Percentiles rank a stretch among this genome's conserved stretches.
These are phyloP conservation scores for Drosophila antonietae DNA, from an alignment of 2,888 invertebrate genomes.

Conservation along the genomic window DNA sequence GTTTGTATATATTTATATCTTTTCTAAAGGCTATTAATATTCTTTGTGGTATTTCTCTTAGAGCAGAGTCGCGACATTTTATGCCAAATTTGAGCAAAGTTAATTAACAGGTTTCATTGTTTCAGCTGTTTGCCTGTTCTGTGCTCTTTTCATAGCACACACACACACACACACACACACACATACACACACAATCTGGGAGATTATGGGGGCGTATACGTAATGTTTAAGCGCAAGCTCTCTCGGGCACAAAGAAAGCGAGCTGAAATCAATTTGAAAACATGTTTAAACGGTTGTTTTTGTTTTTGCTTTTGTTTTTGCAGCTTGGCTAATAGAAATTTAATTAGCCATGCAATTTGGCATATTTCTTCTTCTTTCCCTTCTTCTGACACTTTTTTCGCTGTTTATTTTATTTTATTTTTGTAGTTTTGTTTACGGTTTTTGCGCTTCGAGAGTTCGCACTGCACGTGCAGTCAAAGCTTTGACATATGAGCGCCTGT, in stretches of 20 bases:
- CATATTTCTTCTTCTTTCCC: conserved; percentile 15
- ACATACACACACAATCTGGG: conserved; percentile 3
- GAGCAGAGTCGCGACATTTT: conserved; percentile 59
- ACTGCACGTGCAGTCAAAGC: conserved; percentile 65
- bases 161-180: conserved; percentile 9
- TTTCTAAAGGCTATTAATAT: background rate
- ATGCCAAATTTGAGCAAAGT: conserved; percentile 71
- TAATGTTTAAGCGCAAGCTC: conserved; percentile 48
- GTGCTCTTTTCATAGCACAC: conserved; percentile 33
- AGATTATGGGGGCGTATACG: conserved; percentile 70
- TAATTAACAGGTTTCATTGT: conserved; percentile 78
- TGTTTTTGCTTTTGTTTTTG: conserved; percentile 14
- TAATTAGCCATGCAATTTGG: conserved; percentile 60
- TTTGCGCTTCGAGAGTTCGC: conserved; percentile 27
- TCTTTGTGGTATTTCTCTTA: conserved; percentile 33
- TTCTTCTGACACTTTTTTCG: conserved; percentile 16
- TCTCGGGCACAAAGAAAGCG: conserved; percentile 59
- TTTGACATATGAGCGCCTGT: conserved; percentile 32
- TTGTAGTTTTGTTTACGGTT: conserved; percentile 40
- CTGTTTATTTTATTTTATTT: background rate
- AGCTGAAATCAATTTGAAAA: conserved; percentile 44
- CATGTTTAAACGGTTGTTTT: conserved; percentile 42
- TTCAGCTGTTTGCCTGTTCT: conserved; percentile 39
- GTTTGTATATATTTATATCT: conserved; percentile 1
- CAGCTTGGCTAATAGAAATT: conserved; percentile 45